These are phyloP conservation scores for Opisthocomus hoazin DNA, from an alignment of 2,113 vertebrate species.

Conservation along the genomic window DNA sequence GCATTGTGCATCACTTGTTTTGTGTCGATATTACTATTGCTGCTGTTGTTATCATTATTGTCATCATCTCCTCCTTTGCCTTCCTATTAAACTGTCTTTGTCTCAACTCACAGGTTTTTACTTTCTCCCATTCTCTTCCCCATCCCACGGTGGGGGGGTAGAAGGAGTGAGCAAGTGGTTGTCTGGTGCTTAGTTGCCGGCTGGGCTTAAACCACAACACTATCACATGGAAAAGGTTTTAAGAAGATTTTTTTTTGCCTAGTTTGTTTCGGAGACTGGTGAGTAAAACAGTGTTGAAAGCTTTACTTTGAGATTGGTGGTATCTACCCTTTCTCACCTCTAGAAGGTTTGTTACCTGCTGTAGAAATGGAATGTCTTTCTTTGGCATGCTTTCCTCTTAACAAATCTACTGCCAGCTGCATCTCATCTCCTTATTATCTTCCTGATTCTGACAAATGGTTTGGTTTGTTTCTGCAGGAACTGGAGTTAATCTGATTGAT, in stretches of 20 bases:
- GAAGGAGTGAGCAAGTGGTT: too few species aligned
- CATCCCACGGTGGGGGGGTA: too few species aligned
- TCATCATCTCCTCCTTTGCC: too few species aligned
- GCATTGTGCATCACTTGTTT: too few species aligned
- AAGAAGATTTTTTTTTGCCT: not conserved
- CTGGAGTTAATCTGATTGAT: slow-evolving; percentile 28
- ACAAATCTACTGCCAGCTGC: not conserved
- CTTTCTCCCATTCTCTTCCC: too few species aligned
- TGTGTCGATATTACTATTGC: too few species aligned
- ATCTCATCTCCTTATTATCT: slow-evolving; percentile 41
- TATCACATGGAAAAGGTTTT: not conserved
- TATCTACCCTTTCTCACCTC: not conserved
- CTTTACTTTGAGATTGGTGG: not conserved
- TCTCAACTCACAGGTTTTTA: too few species aligned
- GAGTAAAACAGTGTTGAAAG: not conserved
- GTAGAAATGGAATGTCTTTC: not conserved
- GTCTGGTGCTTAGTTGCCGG: too few species aligned
- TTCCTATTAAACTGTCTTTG: too few species aligned
- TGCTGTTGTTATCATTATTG: too few species aligned
- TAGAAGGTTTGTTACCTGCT: slow-evolving; percentile 12
- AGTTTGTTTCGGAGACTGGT: not conserved
- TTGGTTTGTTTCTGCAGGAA: slow-evolving; percentile 46
- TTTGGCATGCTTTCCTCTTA: not conserved
- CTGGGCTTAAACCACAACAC: too few species aligned
- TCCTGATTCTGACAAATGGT: slow-evolving; percentile 37